Evolutionary conservation across 2,113 vertebrate species (phyloP).

Genomic region (Apus apus): DNA sequence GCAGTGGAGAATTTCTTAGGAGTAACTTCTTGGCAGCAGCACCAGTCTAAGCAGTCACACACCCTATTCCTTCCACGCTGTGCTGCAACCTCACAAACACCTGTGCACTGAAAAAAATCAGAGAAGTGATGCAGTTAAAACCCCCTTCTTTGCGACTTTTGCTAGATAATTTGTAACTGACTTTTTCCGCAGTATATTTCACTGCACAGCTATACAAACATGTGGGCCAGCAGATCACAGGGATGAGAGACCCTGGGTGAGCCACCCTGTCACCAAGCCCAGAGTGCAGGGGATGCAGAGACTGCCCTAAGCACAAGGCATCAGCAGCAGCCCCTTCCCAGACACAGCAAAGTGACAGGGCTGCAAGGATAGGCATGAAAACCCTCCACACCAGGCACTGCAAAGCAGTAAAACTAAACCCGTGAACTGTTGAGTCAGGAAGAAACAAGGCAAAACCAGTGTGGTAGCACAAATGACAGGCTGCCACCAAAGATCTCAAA

Average conservation of each 20-base stretch:
- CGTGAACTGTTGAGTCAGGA: neutral
- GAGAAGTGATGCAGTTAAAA: neutral
- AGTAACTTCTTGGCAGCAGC: neutral
- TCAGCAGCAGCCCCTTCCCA: fast-evolving
- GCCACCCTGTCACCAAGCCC: neutral
- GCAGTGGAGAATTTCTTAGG: neutral
- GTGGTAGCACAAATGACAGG: neutral
- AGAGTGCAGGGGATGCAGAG: fast-evolving
- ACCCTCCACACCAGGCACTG: neutral
- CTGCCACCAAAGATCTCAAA: neutral
- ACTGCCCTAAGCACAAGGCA: neutral
- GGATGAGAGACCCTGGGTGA: neutral
- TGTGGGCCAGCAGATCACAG: neutral
- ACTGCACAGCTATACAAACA: neutral
- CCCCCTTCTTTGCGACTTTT: neutral
- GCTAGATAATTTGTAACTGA: neutral
- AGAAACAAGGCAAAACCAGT: neutral
- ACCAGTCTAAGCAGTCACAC: neutral
- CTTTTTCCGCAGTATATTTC: neutral
- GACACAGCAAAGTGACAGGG: neutral
- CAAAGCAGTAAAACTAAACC: neutral
- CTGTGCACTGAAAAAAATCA: neutral
- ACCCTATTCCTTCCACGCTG: neutral
- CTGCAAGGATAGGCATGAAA: neutral
- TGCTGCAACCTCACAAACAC: neutral